Evolutionary conservation across 2,888 invertebrate species (phyloP), one percentile per base, ranked within the genome.

Genomic region (Lysandra coridon): DNA sequence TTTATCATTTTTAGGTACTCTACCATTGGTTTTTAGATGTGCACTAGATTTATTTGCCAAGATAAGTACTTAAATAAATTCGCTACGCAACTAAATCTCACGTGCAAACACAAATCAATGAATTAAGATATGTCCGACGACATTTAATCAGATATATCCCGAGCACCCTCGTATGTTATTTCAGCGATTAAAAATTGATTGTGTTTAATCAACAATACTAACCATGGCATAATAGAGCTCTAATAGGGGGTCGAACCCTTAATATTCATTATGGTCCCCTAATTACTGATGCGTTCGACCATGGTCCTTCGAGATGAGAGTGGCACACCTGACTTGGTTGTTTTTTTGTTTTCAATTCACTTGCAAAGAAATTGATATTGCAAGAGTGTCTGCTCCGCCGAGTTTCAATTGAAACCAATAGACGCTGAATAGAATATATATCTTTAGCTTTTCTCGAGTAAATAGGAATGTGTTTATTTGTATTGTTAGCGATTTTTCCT

Each of bases 231-330:
- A 84, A 85, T 84, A 84, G 83, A 80, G 60, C 80, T 82, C 40
- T 77, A 80, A 84, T 84, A 86, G 88, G 87, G 91, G 92, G 92
- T 86, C 87, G 87, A 86, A 86, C 88, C 93, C 93, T 91, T 90
- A 92, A 93, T 93, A 91, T 91, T 92, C 90, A 93, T 93, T 93
- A 93, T 84, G 87, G 90, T 88, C 91, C 91, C 92, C 91, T 92
- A 93, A 92, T 93, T 92, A 91, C 88, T 84, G 85, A 84, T 86
- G 83, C 87, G 86, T 86, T 91, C 91, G 88, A 88, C 89, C 91
- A 84, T 88, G 82, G 83, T 83, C 81, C 84, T 84, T 85, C 85
- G 86, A 88, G 88, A 92, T 90, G 87, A 88, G 88, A 88, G 86
- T 85, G 83, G 86, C 86, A 88, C 92, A 93, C 92, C 92, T 92